Percentiles rank a stretch among this genome's conserved stretches.
Conservation (phyloP, 2,797 vertebrate species). For the Spinibarbus caldwelli region DNA sequence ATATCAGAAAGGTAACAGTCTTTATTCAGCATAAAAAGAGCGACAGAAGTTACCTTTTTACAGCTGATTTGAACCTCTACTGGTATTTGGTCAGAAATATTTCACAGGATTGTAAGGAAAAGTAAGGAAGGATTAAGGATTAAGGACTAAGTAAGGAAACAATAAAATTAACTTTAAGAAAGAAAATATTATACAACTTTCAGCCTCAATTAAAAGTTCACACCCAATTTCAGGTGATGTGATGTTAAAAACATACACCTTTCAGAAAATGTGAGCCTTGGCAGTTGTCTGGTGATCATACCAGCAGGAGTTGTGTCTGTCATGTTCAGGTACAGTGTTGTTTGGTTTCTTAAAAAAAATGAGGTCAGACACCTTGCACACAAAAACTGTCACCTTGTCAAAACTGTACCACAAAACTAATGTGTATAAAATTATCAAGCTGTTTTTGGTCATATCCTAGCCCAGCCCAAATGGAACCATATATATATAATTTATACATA, state of each 20-base stretch:
- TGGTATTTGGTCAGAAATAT: too few relatives aligned
- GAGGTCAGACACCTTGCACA: background rate
- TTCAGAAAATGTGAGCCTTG: background rate
- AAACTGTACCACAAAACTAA: background rate
- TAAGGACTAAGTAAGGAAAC: too few relatives aligned
- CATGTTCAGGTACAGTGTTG: background rate
- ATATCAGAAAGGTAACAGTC: background rate
- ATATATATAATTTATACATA: too few relatives aligned
- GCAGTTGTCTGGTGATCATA: background rate
- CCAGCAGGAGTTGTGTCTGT: background rate
- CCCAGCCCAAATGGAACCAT: too few relatives aligned
- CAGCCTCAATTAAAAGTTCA: too few relatives aligned
- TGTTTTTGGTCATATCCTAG: background rate
- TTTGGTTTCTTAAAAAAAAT: background rate
- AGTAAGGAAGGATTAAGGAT: too few relatives aligned
- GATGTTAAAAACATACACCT: constrained; percentile 5
- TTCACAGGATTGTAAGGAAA: too few relatives aligned
- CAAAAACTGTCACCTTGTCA: too few relatives aligned
- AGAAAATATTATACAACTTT: too few relatives aligned
- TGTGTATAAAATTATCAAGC: background rate
- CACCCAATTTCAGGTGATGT: background rate
- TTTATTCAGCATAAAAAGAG: background rate
- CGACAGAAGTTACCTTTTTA: background rate
- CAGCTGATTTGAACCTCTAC: background rate
- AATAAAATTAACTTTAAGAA: too few relatives aligned